Evolutionary conservation across 2,113 vertebrate species (phyloP).

Genomic region (Irena cyanogastra): DNA sequence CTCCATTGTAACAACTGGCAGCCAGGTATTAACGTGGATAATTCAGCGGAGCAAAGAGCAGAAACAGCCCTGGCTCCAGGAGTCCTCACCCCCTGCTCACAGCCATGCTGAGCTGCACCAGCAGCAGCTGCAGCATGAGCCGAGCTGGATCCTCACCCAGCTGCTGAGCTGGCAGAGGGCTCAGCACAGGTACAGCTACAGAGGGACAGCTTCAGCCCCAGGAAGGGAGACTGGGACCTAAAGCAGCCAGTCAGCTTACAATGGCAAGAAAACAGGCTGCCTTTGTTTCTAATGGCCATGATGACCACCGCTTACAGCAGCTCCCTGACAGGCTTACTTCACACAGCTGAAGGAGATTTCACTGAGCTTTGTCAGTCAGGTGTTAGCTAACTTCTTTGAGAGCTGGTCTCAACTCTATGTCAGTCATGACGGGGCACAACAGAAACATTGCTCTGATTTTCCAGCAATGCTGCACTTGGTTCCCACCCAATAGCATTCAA

Average conservation of each 20-base stretch:
- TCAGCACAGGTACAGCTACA: background rate
- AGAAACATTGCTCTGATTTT: background rate
- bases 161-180: background rate
- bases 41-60: background rate
- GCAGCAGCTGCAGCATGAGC: background rate
- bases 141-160: rapidly evolving
- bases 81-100: background rate
- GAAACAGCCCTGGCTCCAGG: background rate
- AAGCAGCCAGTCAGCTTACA: background rate
- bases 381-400: background rate
- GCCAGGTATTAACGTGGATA: background rate
- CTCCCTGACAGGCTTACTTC: background rate
- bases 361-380: background rate
- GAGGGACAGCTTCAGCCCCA: background rate
- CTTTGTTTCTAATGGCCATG: background rate
- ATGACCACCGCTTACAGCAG: background rate
- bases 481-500: background rate
- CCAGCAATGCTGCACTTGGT: background rate
- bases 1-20: background rate
- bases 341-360: background rate
- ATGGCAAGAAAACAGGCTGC: background rate
- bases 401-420: background rate
- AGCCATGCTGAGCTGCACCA: background rate
- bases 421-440: rapidly evolving
- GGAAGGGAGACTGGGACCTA: background rate